phyloP scores from a whole-genome alignment of 2,888 invertebrate genomes.

The Blomia tropicalis region DNA sequence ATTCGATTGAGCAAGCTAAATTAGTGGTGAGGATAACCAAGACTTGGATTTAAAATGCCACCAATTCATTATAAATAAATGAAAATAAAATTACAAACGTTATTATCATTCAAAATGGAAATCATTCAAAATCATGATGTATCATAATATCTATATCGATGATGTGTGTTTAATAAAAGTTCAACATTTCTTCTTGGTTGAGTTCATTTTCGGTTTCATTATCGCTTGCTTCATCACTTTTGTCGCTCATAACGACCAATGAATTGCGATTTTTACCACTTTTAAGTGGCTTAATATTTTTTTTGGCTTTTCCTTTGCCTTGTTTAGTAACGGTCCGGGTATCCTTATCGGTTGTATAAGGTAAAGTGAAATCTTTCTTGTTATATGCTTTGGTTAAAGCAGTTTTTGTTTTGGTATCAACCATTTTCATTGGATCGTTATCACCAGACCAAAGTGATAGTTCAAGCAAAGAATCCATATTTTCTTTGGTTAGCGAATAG shows the following conservation, averaged over 20 bases:
- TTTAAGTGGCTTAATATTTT: slow-evolving; percentile 40
- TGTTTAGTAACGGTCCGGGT: not conserved
- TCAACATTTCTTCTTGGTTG: slow-evolving; percentile 25
- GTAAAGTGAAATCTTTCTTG: slow-evolving; percentile 58
- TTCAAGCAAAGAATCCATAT: slow-evolving; percentile 73
- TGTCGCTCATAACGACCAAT: not conserved
- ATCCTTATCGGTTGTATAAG: slow-evolving; percentile 46
- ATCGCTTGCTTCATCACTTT: slow-evolving; percentile 17
- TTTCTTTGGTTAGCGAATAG: slow-evolving; percentile 76
- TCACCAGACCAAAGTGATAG: slow-evolving; percentile 65
- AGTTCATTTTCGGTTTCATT: slow-evolving; percentile 31
- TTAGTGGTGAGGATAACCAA: not conserved
- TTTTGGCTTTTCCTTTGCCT: slow-evolving; percentile 24
- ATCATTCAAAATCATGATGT: too few species aligned
- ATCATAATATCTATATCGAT: too few species aligned
- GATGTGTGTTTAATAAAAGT: slow-evolving; percentile 12
- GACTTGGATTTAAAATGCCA: not conserved
- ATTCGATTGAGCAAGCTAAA: not conserved
- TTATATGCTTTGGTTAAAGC: slow-evolving; percentile 85
- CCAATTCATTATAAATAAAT: not conserved
- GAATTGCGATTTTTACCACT: slow-evolving; percentile 6
- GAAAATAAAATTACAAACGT: not conserved
- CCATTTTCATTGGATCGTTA: slow-evolving; percentile 54
- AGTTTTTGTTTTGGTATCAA: slow-evolving; percentile 47
- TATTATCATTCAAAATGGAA: too few species aligned